Evolutionary conservation across 2,113 vertebrate genomes (phyloP), one percentile per base, ranked within the genome.

Genomic region (Etia nguti): DNA sequence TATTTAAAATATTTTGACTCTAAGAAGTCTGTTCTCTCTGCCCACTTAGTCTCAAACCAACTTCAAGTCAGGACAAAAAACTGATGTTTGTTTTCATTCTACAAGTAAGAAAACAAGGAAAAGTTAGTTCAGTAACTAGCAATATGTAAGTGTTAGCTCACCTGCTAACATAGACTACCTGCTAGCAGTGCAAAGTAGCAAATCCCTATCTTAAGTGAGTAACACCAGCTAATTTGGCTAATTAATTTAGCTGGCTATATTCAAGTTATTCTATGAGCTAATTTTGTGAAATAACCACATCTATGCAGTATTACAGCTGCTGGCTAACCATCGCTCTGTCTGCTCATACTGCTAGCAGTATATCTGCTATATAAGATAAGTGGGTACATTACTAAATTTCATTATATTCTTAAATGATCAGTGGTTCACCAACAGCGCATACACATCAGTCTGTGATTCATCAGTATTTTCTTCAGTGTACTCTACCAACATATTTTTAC

Each of bases 241-340:
- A 70, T 41, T 41, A 70, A 41, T 41, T n/a, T 0, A 70, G 36
- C 20, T 2, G n/a, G 5, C 22, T 68, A 41, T 68, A 41, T 68
- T 15, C 0, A 68, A 2, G 36, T 68, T 41, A 68, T 68, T 0
- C 12, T 68, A 0, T 9, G 36, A 36, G 10, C 31, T 36, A 12
- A 65, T 36, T 36, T 65, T 36, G 31, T 65, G 31, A 65, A n/a
- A 65, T 65, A 36, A 65, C 0, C 10, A 65, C 0, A 1, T n/a
- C 31, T n/a, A 10, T 4, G 60, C 31, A 65, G 31, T 31, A 0
- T 3, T n/a, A 65, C 6, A 62, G 59, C 59, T 36, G 59, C 31
- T 62, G n/a, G 62, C n/a, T 68, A 2, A 68, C 3, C 1, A 9
- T 68, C 7, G 36, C 36, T 68, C 12, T 41, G 34, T 43, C n/a